Percentiles rank a stretch among this genome's conserved stretches.
Conservation (phyloP, 23 tunicate species). For the Aplidium turbinatum region DNA sequence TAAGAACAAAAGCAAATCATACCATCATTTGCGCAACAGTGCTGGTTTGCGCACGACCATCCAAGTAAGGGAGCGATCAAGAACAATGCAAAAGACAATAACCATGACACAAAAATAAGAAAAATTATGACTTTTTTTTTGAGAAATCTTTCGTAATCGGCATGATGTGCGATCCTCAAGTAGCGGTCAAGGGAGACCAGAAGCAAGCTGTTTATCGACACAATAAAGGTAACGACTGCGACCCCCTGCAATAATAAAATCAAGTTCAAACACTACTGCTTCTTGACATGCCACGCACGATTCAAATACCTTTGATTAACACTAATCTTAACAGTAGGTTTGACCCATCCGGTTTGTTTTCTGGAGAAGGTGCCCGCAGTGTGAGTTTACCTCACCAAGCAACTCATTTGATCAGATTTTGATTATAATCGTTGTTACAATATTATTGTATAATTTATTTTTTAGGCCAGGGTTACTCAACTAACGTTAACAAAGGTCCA, state of each 20-base stretch:
- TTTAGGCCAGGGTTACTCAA: no score
- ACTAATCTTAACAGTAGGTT: no score
- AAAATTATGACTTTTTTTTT: slow-evolving; percentile 24
- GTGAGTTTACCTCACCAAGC: no score
- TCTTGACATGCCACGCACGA: no score
- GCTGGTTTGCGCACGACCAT: slow-evolving; percentile 70
- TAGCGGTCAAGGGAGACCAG: slow-evolving; percentile 84
- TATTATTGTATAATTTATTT: no score
- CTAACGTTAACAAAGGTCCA: no score
- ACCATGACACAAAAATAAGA: slow-evolving; percentile 61
- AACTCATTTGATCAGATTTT: no score
- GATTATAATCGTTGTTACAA: no score
- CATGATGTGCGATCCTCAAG: slow-evolving; percentile 61
- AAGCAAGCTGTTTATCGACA: slow-evolving; percentile 74
- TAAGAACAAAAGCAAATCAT: no score
- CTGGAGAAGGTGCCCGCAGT: no score
- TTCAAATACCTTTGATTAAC: no score
- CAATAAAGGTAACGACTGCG: slow-evolving; percentile 84
- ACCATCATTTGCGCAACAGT: slow-evolving; percentile 88
- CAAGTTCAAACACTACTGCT: neutral
- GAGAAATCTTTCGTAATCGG: slow-evolving; percentile 46
- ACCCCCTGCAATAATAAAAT: slow-evolving; percentile 63
- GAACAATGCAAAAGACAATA: slow-evolving; percentile 41
- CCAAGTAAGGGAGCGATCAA: slow-evolving; percentile 56
- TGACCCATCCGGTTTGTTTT: no score